phyloP scores from a whole-genome alignment of 1,140 invertebrate species.

The Riptortus pedestris region DNA sequence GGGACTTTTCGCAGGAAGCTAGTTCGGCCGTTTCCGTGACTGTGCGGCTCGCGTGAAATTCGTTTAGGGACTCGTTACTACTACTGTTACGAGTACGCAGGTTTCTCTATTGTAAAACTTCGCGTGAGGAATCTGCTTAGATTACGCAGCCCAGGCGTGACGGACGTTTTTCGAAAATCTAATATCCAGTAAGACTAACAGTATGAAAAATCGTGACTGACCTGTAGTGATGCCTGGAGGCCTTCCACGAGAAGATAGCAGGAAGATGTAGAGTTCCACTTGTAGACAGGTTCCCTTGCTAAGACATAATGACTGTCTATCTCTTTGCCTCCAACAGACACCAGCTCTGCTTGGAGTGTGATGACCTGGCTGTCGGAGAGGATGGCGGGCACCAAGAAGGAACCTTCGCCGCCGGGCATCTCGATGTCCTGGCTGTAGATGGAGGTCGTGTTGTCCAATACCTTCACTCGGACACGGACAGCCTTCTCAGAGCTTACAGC shows the following conservation, averaged over 20 bases:
- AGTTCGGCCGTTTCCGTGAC: too few relatives aligned
- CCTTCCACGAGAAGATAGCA: conserved; percentile 53
- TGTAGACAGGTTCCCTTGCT: conserved; percentile 48
- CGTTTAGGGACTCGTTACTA: too few relatives aligned
- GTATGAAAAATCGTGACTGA: too few relatives aligned
- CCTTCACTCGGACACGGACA: conserved; percentile 50
- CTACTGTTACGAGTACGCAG: too few relatives aligned
- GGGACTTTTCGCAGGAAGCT: too few relatives aligned
- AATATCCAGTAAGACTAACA: too few relatives aligned
- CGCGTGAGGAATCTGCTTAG: too few relatives aligned
- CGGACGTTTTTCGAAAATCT: too few relatives aligned
- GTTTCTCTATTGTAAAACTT: too few relatives aligned
- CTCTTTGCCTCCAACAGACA: conserved; percentile 53
- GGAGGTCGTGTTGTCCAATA: conserved; percentile 52
- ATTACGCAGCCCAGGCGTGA: too few relatives aligned
- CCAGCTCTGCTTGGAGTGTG: conserved; percentile 50
- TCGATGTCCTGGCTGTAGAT: conserved; percentile 57
- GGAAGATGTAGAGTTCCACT: conserved; percentile 53
- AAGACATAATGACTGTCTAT: conserved; percentile 56
- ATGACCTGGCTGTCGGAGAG: conserved; percentile 51
- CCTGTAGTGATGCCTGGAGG: conserved; percentile 47
- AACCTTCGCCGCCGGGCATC: conserved; percentile 49
- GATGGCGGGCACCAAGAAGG: conserved; percentile 51
- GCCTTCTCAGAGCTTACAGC: conserved; percentile 52
- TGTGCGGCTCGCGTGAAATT: too few relatives aligned